Percentiles rank a stretch among this genome's conserved stretches.
phyloP scores from a whole-genome alignment of 53 echinoderm and acorn worm species.

The Pentamera pediparva region DNA sequence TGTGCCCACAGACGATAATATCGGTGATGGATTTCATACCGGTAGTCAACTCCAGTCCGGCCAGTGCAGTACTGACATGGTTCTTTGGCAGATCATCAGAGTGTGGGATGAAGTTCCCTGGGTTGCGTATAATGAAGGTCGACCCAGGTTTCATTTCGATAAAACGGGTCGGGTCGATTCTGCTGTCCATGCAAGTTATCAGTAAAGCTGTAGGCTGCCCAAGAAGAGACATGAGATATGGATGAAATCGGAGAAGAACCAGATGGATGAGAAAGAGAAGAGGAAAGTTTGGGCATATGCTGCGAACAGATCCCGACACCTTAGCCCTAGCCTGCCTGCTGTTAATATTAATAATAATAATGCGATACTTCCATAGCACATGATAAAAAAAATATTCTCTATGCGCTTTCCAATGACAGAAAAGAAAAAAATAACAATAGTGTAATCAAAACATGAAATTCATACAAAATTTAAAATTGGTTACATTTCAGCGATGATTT shows the following conservation, averaged over 20 bases:
- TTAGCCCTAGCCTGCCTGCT: too few species aligned
- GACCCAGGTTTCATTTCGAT: conserved; percentile 83
- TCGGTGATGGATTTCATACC: conserved; percentile 58
- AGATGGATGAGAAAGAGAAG: background rate
- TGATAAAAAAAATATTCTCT: too few species aligned
- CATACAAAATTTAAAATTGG: too few species aligned
- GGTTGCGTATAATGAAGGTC: conserved; percentile 76
- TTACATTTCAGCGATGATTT: too few species aligned
- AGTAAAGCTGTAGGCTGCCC: conserved; percentile 74
- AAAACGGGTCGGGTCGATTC: conserved; percentile 70
- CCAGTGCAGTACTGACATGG: conserved; percentile 36
- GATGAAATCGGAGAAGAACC: background rate
- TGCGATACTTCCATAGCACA: too few species aligned
- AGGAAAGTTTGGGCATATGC: too few species aligned
- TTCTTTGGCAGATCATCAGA: background rate
- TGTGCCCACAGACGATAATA: conserved; percentile 80
- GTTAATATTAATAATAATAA: too few species aligned
- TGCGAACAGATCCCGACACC: too few species aligned
- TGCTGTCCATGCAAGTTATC: conserved; percentile 82
- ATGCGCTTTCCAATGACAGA: too few species aligned
- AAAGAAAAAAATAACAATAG: too few species aligned
- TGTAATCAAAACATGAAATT: too few species aligned
- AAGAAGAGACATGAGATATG: conserved; percentile 6
- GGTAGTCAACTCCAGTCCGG: conserved; percentile 68
- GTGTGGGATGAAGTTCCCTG: conserved; percentile 80